Evolutionary conservation across 2,888 invertebrate genomes (phyloP).

Genomic region (Cheilosia soror): DNA sequence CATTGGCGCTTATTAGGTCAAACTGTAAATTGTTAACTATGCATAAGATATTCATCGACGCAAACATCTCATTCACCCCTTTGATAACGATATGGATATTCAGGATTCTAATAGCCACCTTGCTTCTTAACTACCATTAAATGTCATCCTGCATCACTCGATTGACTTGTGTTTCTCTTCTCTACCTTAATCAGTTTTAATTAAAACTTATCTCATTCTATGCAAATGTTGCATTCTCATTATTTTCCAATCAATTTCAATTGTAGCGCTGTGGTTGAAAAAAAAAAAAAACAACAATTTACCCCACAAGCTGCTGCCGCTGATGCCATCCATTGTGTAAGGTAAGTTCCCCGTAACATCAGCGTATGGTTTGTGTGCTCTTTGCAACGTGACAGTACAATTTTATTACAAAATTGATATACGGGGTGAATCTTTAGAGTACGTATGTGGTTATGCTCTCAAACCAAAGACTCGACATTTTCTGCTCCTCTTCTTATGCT

Average conservation of each 20-base stretch:
- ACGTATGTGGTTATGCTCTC: not conserved
- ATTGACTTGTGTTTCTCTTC: not conserved
- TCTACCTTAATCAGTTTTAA: not conserved
- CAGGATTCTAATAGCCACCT: no score
- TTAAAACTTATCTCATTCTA: not conserved
- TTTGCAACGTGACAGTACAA: slow-evolving; percentile 14
- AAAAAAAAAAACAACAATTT: not conserved
- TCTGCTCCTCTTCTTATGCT: not conserved
- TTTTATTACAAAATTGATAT: slow-evolving; percentile 1
- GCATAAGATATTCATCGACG: no score
- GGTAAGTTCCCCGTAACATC: no score
- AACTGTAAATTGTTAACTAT: no score
- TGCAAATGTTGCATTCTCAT: slow-evolving; percentile 2
- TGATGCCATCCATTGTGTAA: no score
- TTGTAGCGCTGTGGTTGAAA: not conserved
- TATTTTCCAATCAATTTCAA: slow-evolving; percentile 10
- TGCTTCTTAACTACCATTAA: no score
- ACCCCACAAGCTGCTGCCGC: no score
- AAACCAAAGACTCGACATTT: not conserved
- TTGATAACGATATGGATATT: no score
- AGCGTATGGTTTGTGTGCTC: not conserved
- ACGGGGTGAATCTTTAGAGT: not conserved
- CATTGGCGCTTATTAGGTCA: no score
- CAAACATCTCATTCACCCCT: no score
- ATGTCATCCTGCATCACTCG: not conserved